Percentiles rank a stretch among this genome's conserved stretches.
Conservation (phyloP, 2,797 vertebrate species). For the Sebastes vulpes region DNA sequence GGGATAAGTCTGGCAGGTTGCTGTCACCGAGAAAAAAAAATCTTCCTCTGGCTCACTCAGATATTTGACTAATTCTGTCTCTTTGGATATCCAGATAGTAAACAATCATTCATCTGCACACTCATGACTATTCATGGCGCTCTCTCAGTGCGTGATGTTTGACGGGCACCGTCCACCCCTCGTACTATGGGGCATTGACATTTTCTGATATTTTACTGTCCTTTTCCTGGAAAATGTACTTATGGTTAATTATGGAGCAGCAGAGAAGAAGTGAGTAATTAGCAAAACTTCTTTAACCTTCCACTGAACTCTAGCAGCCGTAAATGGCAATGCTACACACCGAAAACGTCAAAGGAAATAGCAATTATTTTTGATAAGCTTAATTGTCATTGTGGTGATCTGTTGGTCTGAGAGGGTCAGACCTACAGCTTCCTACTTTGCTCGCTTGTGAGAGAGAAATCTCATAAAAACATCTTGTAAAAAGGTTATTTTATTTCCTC, state of each 20-base stretch:
- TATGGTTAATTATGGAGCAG: slow-evolving; percentile 28
- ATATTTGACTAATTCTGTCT: slow-evolving; percentile 46
- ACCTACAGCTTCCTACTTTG: background rate
- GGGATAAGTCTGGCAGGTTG: slow-evolving; percentile 37
- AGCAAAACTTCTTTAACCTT: slow-evolving; percentile 40
- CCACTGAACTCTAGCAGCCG: background rate
- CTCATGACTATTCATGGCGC: slow-evolving; percentile 58
- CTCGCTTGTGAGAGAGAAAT: slow-evolving; percentile 16
- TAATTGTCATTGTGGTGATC: slow-evolving; percentile 39
- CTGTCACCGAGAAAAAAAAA: slow-evolving; percentile 29
- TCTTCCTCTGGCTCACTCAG: slow-evolving; percentile 2
- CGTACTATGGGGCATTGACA: background rate
- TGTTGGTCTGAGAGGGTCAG: slow-evolving; percentile 28
- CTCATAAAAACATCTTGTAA: slow-evolving; percentile 43
- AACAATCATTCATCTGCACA: slow-evolving; percentile 48
- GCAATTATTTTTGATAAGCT: slow-evolving; percentile 57
- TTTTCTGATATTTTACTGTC: background rate
- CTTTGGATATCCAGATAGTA: slow-evolving; percentile 31
- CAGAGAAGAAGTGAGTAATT: slow-evolving; percentile 30
- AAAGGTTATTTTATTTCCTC: slow-evolving; percentile 11
- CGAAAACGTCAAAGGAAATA: slow-evolving; percentile 41
- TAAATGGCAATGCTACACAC: slow-evolving; percentile 24
- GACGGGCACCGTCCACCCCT: background rate
- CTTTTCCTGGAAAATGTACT: background rate
- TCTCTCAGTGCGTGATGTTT: slow-evolving; percentile 31